phyloP scores from a whole-genome alignment of 2,797 vertebrate genomes.

The Knipowitschia caucasica region DNA sequence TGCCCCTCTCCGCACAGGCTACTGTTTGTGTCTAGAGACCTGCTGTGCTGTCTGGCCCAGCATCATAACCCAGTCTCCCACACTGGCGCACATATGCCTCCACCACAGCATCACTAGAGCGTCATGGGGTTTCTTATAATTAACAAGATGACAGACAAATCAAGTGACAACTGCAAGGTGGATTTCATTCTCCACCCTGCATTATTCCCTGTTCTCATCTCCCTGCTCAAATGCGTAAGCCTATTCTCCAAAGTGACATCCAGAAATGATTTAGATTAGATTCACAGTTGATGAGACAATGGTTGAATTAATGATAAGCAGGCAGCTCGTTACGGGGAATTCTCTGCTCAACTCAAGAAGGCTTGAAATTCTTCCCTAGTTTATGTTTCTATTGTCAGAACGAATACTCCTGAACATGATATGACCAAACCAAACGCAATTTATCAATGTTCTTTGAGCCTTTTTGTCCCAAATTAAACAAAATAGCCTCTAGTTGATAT shows the following conservation, averaged over 20 bases:
- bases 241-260: conserved; percentile 7
- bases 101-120: conserved; percentile 66
- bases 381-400: not conserved
- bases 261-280: conserved; percentile 14
- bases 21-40: conserved; percentile 66
- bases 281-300: conserved; percentile 13
- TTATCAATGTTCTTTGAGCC: too few relatives aligned
- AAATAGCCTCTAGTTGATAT: too few relatives aligned
- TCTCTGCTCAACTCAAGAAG: not conserved
- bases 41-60: conserved; percentile 66
- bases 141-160: conserved; percentile 68
- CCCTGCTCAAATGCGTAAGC: not conserved
- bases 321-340: conserved; percentile 7
- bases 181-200: conserved; percentile 28
- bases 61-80: conserved; percentile 58
- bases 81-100: conserved; percentile 60
- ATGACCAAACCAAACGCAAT: not conserved
- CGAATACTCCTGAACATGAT: not conserved
- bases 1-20: conserved; percentile 56
- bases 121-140: conserved; percentile 67
- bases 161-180: conserved; percentile 52
- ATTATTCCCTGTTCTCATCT: conserved; percentile 9
- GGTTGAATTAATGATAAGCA: conserved; percentile 5
- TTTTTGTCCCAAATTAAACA: too few relatives aligned
- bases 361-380: conserved; percentile 2